A percentile compares a stretch with the other conserved stretches of the same genome.
Conservation (phyloP, 2,888 invertebrate species). For the Dynastes maya region DNA sequence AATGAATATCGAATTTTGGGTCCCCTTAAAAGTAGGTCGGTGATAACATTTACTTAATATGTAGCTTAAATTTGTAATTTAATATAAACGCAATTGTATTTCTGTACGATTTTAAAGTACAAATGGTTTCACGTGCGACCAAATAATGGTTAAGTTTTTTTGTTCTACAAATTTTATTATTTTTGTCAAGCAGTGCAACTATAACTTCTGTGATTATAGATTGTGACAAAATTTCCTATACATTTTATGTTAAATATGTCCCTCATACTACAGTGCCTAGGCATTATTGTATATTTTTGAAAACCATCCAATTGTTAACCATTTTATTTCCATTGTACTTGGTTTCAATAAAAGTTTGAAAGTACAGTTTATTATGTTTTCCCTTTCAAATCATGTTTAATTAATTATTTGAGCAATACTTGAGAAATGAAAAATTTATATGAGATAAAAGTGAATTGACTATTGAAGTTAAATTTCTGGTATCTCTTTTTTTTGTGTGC, state of each 20-base stretch:
- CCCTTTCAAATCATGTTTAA: no score
- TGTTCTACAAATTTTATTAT: constrained; percentile 33
- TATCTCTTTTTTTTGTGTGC: no score
- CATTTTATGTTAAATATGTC: constrained; percentile 63
- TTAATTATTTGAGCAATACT: no score
- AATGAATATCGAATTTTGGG: constrained; percentile 49
- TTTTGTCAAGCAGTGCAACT: constrained; percentile 61
- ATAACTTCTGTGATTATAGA: constrained; percentile 68
- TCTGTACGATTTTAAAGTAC: constrained; percentile 48
- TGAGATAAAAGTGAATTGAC: no score
- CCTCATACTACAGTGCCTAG: constrained; percentile 68
- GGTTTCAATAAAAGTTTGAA: constrained; percentile 64
- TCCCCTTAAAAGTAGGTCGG: constrained; percentile 47
- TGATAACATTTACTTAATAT: constrained; percentile 51
- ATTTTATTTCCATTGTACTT: constrained; percentile 64
- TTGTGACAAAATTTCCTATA: constrained; percentile 66
- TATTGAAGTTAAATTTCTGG: no score
- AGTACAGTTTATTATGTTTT: constrained; percentile 49
- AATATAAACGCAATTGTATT: constrained; percentile 50
- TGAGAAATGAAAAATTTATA: no score
- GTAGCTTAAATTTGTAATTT: constrained; percentile 49
- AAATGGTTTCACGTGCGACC: constrained; percentile 48
- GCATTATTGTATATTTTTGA: constrained; percentile 68
- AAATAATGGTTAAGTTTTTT: constrained; percentile 37
- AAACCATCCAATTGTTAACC: constrained; percentile 67